Evolutionary conservation across 2,797 vertebrate species (phyloP).

Genomic region (Bradypus variegatus): DNA sequence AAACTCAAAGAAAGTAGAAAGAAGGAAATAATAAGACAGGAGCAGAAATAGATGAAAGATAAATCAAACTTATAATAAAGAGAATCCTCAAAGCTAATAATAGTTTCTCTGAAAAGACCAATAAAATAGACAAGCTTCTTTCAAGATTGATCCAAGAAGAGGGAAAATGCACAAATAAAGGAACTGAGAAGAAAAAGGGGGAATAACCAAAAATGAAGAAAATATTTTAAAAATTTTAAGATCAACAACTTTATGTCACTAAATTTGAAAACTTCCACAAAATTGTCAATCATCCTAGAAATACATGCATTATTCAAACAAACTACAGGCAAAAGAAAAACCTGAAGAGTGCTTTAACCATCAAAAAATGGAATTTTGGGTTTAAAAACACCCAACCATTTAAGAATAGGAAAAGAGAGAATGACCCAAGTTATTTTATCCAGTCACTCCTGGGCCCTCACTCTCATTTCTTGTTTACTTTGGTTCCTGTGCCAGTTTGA

Average conservation of each 20-base stretch:
- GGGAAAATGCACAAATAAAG: neutral
- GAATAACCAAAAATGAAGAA: neutral
- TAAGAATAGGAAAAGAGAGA: neutral
- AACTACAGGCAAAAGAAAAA: neutral
- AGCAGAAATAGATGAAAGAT: slow-evolving; percentile 5
- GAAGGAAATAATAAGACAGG: neutral
- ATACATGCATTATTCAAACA: neutral
- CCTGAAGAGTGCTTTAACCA: neutral
- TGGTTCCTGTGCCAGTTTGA: neutral
- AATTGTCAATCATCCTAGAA: neutral
- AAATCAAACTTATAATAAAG: neutral
- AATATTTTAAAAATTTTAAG: neutral
- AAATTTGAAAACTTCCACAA: neutral
- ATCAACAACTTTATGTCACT: neutral
- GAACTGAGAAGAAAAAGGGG: neutral
- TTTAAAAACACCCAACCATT: neutral
- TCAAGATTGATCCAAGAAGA: neutral
- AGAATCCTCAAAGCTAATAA: neutral
- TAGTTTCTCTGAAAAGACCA: neutral
- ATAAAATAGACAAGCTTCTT: neutral
- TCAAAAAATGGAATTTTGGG: neutral
- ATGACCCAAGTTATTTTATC: neutral
- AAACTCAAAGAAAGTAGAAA: neutral
- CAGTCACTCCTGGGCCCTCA: neutral
- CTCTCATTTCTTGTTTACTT: neutral